phyloP scores from a whole-genome alignment of 64 coral and sea anemone species.

The Anthopleura sola region DNA sequence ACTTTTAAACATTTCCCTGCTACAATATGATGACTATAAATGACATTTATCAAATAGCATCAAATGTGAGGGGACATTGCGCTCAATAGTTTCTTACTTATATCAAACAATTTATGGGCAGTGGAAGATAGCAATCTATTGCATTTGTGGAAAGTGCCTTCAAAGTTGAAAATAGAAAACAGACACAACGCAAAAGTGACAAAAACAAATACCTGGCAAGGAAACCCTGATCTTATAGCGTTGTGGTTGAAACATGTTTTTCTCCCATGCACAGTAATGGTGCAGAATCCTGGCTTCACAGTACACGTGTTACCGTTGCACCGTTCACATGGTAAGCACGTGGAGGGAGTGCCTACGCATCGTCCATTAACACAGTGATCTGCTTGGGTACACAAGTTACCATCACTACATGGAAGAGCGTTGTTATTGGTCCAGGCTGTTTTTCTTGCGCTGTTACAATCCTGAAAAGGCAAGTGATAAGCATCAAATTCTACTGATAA shows the following conservation, averaged over 20 bases:
- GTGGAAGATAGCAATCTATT: no score
- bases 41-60: no score
- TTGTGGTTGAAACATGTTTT: slow-evolving; percentile 40
- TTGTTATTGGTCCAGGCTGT: slow-evolving; percentile 58
- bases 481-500: no score
- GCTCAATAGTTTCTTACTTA: no score
- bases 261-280: slow-evolving; percentile 13
- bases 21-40: no score
- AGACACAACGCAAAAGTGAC: no score
- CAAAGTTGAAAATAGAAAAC: no score
- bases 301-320: slow-evolving; percentile 10
- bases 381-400: slow-evolving; percentile 55
- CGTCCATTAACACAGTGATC: slow-evolving; percentile 48
- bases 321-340: slow-evolving; percentile 53
- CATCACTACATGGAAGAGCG: slow-evolving; percentile 51
- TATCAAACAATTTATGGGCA: no score
- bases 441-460: slow-evolving; percentile 55
- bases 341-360: slow-evolving; percentile 58
- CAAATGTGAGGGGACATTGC: no score
- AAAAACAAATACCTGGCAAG: slow-evolving; percentile 55
- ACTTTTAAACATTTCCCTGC: no score
- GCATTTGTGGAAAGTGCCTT: no score
- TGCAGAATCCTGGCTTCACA: slow-evolving; percentile 53
- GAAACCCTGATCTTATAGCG: slow-evolving; percentile 22
- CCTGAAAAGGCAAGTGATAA: no score